Evolutionary conservation across 1,140 invertebrate species (phyloP), one percentile per base, ranked within the genome.

Genomic region (Maniola jurtina): DNA sequence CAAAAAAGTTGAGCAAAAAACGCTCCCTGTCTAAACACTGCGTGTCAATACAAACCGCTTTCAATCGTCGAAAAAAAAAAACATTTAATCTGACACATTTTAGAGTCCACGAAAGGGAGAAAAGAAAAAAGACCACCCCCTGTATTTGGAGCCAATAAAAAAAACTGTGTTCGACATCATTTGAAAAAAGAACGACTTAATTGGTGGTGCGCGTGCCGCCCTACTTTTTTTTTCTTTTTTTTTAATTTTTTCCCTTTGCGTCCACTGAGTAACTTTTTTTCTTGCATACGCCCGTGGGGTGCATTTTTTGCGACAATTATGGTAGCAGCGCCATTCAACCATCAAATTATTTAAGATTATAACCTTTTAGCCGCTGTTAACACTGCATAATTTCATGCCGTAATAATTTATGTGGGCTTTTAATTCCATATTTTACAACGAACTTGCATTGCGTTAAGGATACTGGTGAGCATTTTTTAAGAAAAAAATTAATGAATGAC

Each of bases 221-320:
- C 83, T 76, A 80, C 65, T 79, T 81, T 83, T 80, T 80, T 83
- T 77, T 71, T 70, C 78, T 81, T 83, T 80, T 80, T 83, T 79
- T 73, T 70, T 58, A 42, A 64, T 62, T 68, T 67, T 70, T 64
- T 69, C 61, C 72, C 6, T 34, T n/a, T 4, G 57, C 13, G 63
- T 72, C 69, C 66, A 68, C 72, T 70, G 68, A 68, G 35, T 68
- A 64, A 70, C 48, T 76, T 73, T 65, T 66, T 66, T 66, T 55
- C 9, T 6, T 45, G 9, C 42, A 45, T 6, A 1, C 52, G 11
- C 45, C 63, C 65, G 76, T 83, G 81, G 87, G 87, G 87, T 85
- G 82, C 66, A 73, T 87, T 89, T 89, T 89, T 89, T 89, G 83
- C 75, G 55, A 71, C 81, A 81, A 89, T 89, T 87, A 87, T 66